These are phyloP conservation scores for Trachurus trachurus DNA, from an alignment of 2,797 vertebrate genomes.

Conservation along the genomic window DNA sequence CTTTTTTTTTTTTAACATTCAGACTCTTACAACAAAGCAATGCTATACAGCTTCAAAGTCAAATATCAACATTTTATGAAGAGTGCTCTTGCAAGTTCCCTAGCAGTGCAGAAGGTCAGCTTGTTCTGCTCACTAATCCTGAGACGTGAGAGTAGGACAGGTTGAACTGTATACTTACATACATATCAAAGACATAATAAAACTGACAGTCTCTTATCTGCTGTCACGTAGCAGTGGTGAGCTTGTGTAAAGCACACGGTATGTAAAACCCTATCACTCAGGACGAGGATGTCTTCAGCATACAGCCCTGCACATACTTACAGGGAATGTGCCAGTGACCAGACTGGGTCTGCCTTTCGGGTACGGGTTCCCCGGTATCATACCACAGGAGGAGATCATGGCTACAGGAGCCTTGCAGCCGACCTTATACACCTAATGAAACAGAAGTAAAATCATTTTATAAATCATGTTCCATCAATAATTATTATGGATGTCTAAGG, in stretches of 20 bases:
- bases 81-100: no score
- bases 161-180: not conserved
- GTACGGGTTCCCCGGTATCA: slow-evolving; percentile 98
- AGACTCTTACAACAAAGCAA: no score
- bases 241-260: not conserved
- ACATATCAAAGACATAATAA: not conserved
- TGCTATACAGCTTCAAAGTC: not conserved
- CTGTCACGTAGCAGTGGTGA: not conserved
- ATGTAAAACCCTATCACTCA: not conserved
- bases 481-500: not conserved
- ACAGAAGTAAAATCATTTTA: slow-evolving; percentile 1
- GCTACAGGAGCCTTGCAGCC: slow-evolving; percentile 98
- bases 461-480: not conserved
- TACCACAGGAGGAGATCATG: slow-evolving; percentile 98
- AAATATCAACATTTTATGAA: not conserved
- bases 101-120: not conserved
- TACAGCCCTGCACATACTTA: slow-evolving; percentile 78
- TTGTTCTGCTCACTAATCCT: not conserved
- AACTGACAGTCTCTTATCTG: not conserved
- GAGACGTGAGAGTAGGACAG: not conserved
- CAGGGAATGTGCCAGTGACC: slow-evolving; percentile 95
- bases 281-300: not conserved
- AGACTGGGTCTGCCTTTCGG: slow-evolving; percentile 98
- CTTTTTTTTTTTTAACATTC: not conserved
- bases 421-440: slow-evolving; percentile 92